Evolutionary conservation across 2,113 vertebrate genomes (phyloP).

Genomic region (Gnathonemus echidnorhynchus): DNA sequence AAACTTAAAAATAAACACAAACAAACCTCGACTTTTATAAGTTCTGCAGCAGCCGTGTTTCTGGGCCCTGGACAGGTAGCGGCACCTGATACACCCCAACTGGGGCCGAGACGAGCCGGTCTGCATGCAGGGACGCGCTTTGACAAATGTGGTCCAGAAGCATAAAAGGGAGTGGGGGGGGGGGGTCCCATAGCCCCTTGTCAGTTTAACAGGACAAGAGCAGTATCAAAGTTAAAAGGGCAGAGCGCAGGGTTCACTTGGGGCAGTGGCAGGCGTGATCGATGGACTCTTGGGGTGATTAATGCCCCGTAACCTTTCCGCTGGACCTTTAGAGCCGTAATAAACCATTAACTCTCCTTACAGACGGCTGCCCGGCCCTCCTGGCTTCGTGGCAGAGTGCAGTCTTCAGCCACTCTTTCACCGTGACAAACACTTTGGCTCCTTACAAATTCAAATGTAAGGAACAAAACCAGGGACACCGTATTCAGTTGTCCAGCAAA

Average conservation of each 20-base stretch:
- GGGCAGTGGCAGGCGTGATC: conserved; percentile 32
- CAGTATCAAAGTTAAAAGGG: conserved; percentile 22
- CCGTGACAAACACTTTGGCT: background rate
- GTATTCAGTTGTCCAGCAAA: background rate
- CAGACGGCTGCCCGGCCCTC: background rate
- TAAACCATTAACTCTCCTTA: conserved; percentile 43
- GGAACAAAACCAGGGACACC: background rate
- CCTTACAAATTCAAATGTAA: conserved; percentile 7
- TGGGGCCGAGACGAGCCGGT: background rate
- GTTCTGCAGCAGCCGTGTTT: background rate
- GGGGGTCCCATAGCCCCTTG: conserved; percentile 15
- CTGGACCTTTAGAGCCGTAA: conserved; percentile 44
- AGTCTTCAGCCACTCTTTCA: background rate
- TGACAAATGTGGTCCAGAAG: background rate
- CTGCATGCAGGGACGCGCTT: background rate
- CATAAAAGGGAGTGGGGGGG: background rate
- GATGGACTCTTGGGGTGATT: conserved; percentile 51
- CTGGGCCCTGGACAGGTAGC: background rate
- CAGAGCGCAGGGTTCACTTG: conserved; percentile 25
- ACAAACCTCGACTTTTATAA: background rate
- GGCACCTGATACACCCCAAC: too few relatives aligned
- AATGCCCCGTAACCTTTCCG: conserved; percentile 44
- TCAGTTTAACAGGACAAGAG: conserved; percentile 33
- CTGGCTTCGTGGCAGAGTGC: background rate
- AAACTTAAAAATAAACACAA: background rate